These are phyloP conservation scores for Habropoda laboriosa DNA, from an alignment of 1,140 invertebrate species.

Conservation along the genomic window DNA sequence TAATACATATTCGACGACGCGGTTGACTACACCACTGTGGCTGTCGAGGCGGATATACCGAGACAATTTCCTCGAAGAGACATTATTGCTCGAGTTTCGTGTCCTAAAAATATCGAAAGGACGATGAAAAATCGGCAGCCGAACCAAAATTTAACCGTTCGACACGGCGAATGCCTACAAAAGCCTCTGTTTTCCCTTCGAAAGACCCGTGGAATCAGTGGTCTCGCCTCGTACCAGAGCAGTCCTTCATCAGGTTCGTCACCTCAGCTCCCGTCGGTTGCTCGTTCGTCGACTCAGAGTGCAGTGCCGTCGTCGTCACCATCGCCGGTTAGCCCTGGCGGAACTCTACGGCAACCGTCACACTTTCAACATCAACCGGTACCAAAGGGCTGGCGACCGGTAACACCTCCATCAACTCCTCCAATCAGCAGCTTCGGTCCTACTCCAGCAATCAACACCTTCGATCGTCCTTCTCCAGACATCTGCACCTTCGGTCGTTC, in stretches of 20 bases:
- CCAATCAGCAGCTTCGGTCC: no score
- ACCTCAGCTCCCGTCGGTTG: constrained; percentile 64
- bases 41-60: constrained; percentile 42
- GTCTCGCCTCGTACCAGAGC: constrained; percentile 75
- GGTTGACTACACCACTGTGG: constrained; percentile 47
- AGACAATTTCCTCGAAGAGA: constrained; percentile 16
- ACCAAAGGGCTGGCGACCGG: constrained; percentile 73
- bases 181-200: constrained; percentile 65
- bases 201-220: constrained; percentile 78
- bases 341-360: constrained; percentile 73
- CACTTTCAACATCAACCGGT: constrained; percentile 69
- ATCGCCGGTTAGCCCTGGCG: constrained; percentile 71
- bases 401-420: constrained; percentile 77
- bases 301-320: constrained; percentile 62
- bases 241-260: constrained; percentile 72
- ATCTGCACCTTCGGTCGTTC: no score
- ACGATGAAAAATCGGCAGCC: background rate
- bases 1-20: constrained; percentile 23
- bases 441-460: no score
- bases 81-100: background rate
- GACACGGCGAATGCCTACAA: constrained; percentile 49
- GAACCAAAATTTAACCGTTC: background rate
- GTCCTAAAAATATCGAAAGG: constrained; percentile 17
- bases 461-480: no score
- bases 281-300: constrained; percentile 57